Conservation (phyloP, 2,888 invertebrate species). For the Cremastobaeus sp. region DNA sequence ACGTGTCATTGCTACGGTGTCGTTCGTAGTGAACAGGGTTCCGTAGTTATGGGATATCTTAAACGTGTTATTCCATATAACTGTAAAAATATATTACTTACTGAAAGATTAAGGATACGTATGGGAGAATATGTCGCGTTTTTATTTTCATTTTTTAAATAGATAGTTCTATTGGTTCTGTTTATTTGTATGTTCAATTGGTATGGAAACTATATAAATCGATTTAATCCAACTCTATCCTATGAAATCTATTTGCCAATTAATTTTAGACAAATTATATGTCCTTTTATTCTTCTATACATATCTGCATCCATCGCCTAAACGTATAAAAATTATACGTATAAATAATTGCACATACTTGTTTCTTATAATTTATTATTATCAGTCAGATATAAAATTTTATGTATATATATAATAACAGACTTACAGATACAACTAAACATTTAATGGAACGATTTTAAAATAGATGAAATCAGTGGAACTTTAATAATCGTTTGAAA, state of each 20-base stretch:
- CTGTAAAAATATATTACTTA: conserved; percentile 38
- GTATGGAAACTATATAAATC: too few relatives aligned
- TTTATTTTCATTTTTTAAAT: not conserved
- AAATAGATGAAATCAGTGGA: conserved; percentile 11
- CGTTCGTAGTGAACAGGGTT: conserved; percentile 45
- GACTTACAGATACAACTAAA: conserved; percentile 18
- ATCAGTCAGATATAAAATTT: conserved; percentile 22
- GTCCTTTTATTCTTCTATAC: conserved; percentile 11
- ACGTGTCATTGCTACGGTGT: conserved; percentile 36
- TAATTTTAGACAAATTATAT: too few relatives aligned
- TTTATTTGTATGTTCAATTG: too few relatives aligned
- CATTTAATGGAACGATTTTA: conserved; percentile 17
- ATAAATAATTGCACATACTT: conserved; percentile 21
- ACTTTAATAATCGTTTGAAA: conserved; percentile 7
- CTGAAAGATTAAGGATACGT: conserved; percentile 24
- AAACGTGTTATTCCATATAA: conserved; percentile 41
- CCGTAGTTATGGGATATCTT: conserved; percentile 35
- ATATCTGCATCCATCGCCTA: conserved; percentile 10
- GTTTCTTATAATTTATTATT: conserved; percentile 31
- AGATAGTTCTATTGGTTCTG: too few relatives aligned
- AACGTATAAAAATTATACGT: conserved; percentile 11
- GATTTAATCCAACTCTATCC: too few relatives aligned
- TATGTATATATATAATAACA: conserved; percentile 30
- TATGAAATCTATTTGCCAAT: too few relatives aligned
- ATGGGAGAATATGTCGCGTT: conserved; percentile 3